Percentiles rank a stretch among this genome's conserved stretches.
Evolutionary conservation across 2,888 invertebrate genomes (phyloP).

Genomic region (Drosophila tanythrix): DNA sequence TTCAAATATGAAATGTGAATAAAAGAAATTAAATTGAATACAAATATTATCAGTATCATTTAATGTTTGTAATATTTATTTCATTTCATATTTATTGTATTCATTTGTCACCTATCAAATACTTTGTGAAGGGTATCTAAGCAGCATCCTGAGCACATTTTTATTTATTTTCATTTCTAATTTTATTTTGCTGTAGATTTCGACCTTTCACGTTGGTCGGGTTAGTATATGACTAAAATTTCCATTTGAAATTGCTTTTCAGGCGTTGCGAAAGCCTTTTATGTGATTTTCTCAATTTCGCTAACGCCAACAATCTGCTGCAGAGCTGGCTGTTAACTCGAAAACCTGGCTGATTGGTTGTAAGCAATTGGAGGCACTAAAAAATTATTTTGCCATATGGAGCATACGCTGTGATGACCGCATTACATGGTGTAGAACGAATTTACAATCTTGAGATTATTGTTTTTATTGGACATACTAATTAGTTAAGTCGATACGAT

Average conservation of each 20-base stretch:
- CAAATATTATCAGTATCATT: background rate
- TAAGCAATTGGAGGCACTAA: background rate
- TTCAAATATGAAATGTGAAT: background rate
- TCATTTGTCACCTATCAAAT: background rate
- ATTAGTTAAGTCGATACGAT: background rate
- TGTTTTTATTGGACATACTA: background rate
- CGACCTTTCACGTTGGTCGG: constrained; percentile 15
- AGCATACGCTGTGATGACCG: constrained; percentile 11
- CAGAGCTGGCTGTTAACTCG: background rate
- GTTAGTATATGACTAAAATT: constrained; percentile 16
- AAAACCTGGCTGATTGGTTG: background rate
- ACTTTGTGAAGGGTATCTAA: background rate
- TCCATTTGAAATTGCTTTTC: constrained; percentile 57
- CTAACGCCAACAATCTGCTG: constrained; percentile 47
- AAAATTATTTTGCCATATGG: constrained; percentile 14
- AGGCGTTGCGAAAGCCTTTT: constrained; percentile 43
- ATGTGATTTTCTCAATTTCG: constrained; percentile 5
- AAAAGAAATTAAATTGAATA: background rate
- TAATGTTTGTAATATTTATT: background rate
- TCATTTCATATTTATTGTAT: background rate
- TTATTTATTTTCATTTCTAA: constrained; percentile 3
- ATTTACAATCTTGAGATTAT: background rate
- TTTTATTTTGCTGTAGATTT: constrained; percentile 14
- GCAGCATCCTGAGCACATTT: background rate
- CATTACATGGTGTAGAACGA: background rate